These are phyloP conservation scores for Heteromormyrus szaboi DNA, from an alignment of 2,797 vertebrate species.

Conservation along the genomic window DNA sequence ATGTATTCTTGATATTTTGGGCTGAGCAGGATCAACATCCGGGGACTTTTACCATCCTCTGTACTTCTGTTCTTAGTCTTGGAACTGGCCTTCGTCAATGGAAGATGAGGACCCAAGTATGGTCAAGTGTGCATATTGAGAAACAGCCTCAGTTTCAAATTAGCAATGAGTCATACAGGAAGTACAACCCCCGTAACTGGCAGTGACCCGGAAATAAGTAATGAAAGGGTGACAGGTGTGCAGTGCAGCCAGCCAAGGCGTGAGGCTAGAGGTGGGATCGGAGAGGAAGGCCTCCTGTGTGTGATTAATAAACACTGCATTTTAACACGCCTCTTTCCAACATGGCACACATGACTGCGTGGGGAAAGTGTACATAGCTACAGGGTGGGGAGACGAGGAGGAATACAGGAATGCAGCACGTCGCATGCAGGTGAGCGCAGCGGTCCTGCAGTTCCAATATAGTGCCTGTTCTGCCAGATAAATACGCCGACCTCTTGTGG, in stretches of 20 bases:
- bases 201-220: background rate
- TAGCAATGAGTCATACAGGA: background rate
- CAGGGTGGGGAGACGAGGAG: background rate
- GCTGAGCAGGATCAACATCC: background rate
- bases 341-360: background rate
- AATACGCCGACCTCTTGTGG: background rate
- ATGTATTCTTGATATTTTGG: background rate
- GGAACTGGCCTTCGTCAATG: background rate
- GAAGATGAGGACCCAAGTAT: background rate
- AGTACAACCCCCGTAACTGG: background rate
- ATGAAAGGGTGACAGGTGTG: background rate
- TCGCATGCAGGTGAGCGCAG: background rate
- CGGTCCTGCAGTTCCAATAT: background rate
- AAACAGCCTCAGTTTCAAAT: background rate
- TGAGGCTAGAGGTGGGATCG: background rate
- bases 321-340: background rate
- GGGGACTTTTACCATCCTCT: background rate
- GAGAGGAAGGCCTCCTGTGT: background rate
- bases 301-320: conserved; percentile 10
- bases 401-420: background rate
- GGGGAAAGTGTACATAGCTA: background rate
- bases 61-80: background rate
- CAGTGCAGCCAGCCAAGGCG: background rate
- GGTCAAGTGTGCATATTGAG: background rate
- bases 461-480: background rate